Percentiles rank a stretch among this genome's conserved stretches.
Evolutionary conservation across 2,113 vertebrate species (phyloP).

Genomic region (Aphyosemion australe): DNA sequence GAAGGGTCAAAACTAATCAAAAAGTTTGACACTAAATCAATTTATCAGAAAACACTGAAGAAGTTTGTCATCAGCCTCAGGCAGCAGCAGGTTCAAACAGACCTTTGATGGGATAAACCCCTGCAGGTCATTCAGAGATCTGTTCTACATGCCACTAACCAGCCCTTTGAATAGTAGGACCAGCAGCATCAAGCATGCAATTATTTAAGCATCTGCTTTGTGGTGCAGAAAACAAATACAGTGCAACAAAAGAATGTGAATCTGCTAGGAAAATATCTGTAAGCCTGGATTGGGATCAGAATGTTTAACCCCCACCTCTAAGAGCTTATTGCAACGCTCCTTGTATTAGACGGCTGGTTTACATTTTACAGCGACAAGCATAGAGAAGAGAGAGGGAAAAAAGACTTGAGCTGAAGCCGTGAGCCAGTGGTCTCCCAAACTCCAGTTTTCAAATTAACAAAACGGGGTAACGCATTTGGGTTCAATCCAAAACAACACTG

Average conservation of each 20-base stretch:
- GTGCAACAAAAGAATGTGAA: slow-evolving; percentile 63
- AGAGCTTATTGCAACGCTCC: slow-evolving; percentile 53
- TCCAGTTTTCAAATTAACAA: slow-evolving; percentile 59
- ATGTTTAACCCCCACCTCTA: slow-evolving; percentile 60
- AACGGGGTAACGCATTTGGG: slow-evolving; percentile 48
- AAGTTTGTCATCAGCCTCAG: slow-evolving; percentile 42
- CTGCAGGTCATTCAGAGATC: slow-evolving; percentile 25
- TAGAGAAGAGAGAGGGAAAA: not conserved
- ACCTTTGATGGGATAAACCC: slow-evolving; percentile 37
- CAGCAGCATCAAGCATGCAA: slow-evolving; percentile 32
- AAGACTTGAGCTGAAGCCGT: slow-evolving; percentile 16
- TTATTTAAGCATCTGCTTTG: slow-evolving; percentile 59
- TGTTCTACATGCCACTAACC: slow-evolving; percentile 4
- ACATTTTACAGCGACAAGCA: slow-evolving; percentile 60
- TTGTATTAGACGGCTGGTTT: slow-evolving; percentile 60
- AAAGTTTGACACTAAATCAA: slow-evolving; percentile 44
- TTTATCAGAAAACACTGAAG: slow-evolving; percentile 23
- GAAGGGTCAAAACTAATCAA: slow-evolving; percentile 22
- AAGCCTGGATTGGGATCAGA: slow-evolving; percentile 61
- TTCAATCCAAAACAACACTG: slow-evolving; percentile 62
- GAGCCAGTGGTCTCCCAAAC: slow-evolving; percentile 48
- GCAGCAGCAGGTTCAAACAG: slow-evolving; percentile 27
- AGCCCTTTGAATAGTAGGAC: slow-evolving; percentile 21
- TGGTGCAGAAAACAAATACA: slow-evolving; percentile 64
- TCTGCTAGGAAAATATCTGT: slow-evolving; percentile 74